Evolutionary conservation across 1,140 invertebrate species (phyloP).

Genomic region (Diuraphis noxia): DNA sequence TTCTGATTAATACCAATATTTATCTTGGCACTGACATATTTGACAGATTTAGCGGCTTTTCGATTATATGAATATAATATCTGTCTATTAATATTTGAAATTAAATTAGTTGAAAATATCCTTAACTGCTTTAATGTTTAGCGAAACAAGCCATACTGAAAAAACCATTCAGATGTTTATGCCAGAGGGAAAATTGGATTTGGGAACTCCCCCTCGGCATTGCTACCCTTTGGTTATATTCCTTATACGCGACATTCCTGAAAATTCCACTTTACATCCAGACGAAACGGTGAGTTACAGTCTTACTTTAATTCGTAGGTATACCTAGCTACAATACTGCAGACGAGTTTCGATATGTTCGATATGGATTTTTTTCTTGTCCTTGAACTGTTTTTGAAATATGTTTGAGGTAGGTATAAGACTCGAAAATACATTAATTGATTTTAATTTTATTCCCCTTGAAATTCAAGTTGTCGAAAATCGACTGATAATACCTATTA

Average conservation of each 20-base stretch:
- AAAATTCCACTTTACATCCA: slow-evolving; percentile 67
- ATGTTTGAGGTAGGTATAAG: no score
- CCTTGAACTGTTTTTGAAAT: no score
- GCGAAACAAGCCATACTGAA: slow-evolving; percentile 68
- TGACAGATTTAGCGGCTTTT: not conserved
- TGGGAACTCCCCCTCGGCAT: slow-evolving; percentile 72
- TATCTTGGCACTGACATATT: not conserved
- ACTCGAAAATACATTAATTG: no score
- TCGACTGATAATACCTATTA: not conserved
- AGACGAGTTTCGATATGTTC: no score
- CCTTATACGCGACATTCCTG: slow-evolving; percentile 67
- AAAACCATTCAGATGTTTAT: slow-evolving; percentile 67
- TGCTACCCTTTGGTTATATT: slow-evolving; percentile 77
- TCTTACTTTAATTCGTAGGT: no score
- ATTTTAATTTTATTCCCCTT: no score
- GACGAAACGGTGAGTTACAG: slow-evolving; percentile 70
- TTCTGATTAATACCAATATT: slow-evolving; percentile 39
- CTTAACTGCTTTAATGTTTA: slow-evolving; percentile 54
- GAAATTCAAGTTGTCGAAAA: not conserved
- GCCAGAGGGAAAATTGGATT: slow-evolving; percentile 66
- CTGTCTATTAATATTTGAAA: not conserved
- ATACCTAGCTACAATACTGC: no score
- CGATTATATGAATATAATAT: not conserved
- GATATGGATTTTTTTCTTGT: no score
- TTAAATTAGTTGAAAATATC: slow-evolving; percentile 37